Evolutionary conservation across 2,113 vertebrate species (phyloP).

Genomic region (Panthera uncia): DNA sequence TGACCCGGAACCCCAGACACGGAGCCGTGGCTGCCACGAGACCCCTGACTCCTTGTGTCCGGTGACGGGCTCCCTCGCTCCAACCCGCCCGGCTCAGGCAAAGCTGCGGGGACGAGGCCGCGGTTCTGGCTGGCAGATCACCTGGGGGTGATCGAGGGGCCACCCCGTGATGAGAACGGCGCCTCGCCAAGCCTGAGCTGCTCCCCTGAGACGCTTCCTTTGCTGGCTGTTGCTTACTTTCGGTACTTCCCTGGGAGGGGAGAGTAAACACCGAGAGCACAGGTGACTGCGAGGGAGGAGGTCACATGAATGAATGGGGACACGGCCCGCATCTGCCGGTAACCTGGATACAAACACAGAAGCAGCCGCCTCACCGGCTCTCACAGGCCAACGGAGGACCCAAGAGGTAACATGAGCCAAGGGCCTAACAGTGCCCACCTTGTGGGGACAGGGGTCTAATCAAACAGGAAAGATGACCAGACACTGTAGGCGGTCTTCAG

Average conservation of each 20-base stretch:
- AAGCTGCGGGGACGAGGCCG: background rate
- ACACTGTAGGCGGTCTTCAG: background rate
- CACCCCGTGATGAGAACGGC: accelerated
- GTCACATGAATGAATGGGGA: background rate
- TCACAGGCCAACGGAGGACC: background rate
- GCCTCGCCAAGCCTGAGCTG: background rate
- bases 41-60: background rate
- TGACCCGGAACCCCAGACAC: background rate
- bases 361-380: accelerated
- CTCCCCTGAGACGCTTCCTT: background rate
- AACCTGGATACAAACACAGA: background rate
- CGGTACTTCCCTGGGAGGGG: background rate
- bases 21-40: background rate
- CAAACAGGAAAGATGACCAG: background rate
- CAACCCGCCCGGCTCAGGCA: background rate
- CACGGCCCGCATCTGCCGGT: background rate
- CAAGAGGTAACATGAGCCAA: background rate
- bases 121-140: background rate
- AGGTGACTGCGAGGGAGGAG: background rate
- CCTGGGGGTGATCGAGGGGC: accelerated
- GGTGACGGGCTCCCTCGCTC: accelerated
- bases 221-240: background rate
- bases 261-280: background rate
- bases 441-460: accelerated
- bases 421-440: background rate